These are phyloP conservation scores for Antitype chi DNA, from an alignment of 2,888 invertebrate genomes.

Conservation along the genomic window DNA sequence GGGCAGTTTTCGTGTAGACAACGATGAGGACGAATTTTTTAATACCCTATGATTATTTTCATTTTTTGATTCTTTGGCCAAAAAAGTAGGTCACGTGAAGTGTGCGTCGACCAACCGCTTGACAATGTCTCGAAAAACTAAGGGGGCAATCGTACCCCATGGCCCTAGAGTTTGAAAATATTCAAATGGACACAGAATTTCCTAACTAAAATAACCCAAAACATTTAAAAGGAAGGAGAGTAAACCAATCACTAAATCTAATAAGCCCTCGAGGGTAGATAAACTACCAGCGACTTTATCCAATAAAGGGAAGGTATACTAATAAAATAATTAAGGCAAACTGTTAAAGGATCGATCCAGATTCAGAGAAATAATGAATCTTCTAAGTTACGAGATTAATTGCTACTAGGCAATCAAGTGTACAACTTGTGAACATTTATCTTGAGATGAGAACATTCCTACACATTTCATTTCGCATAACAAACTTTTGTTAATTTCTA, in stretches of 20 bases:
- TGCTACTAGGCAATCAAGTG: neutral
- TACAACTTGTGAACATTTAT: neutral
- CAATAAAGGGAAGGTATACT: slow-evolving; percentile 26
- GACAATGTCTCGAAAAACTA: no score
- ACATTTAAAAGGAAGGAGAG: neutral
- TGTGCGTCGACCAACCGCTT: no score
- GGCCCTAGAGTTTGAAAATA: neutral
- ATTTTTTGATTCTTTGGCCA: no score
- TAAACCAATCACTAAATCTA: slow-evolving; percentile 31
- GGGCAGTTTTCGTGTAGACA: no score
- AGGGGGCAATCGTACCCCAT: no score
- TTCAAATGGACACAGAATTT: neutral
- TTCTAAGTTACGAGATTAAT: slow-evolving; percentile 16
- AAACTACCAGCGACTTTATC: slow-evolving; percentile 22
- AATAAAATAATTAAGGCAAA: slow-evolving; percentile 43
- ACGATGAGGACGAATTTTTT: no score
- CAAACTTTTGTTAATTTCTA: neutral
- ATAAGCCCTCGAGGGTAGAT: slow-evolving; percentile 21
- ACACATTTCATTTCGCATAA: neutral
- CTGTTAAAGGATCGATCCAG: slow-evolving; percentile 5
- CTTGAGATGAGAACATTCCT: neutral
- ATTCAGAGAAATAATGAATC: slow-evolving; percentile 13
- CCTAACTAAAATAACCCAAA: neutral
- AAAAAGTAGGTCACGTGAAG: no score
- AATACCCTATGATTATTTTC: no score